A percentile compares a stretch with the other conserved stretches of the same genome.
Conservation (phyloP, 2,888 invertebrate genomes). For the Bhutanitis thaidina region DNA sequence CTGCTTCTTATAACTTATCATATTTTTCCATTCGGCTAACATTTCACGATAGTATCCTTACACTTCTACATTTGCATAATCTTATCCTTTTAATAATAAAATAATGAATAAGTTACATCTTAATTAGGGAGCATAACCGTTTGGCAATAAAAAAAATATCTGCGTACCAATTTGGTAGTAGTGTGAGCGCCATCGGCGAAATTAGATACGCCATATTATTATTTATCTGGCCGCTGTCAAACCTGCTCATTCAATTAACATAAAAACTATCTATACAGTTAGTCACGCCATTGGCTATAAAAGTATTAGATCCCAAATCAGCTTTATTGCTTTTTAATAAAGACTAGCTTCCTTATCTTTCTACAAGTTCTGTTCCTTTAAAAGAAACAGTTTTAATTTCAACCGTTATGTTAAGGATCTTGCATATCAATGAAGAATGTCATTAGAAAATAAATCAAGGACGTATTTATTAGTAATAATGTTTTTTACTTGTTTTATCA, state of each 20-base stretch:
- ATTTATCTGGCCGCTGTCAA: slow-evolving; percentile 18
- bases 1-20: too few relatives aligned
- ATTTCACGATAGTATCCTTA: too few relatives aligned
- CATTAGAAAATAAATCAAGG: too few relatives aligned
- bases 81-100: too few relatives aligned
- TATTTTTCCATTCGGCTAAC: too few relatives aligned
- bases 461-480: too few relatives aligned
- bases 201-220: slow-evolving; percentile 10
- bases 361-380: not conserved
- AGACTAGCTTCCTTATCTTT: not conserved
- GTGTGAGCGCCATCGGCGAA: slow-evolving; percentile 1
- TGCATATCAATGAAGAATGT: not conserved
- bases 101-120: too few relatives aligned
- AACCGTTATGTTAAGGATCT: not conserved
- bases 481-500: too few relatives aligned
- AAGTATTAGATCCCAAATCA: slow-evolving; percentile 9
- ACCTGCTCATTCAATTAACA: slow-evolving; percentile 25
- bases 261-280: slow-evolving; percentile 22
- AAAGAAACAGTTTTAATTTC: not conserved
- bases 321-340: slow-evolving; percentile 14
- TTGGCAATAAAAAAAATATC: too few relatives aligned
- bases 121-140: too few relatives aligned
- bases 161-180: not conserved
- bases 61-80: too few relatives aligned
- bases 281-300: slow-evolving; percentile 20